phyloP scores from a whole-genome alignment of 2,888 invertebrate species.

The Cataglyphis livida region DNA sequence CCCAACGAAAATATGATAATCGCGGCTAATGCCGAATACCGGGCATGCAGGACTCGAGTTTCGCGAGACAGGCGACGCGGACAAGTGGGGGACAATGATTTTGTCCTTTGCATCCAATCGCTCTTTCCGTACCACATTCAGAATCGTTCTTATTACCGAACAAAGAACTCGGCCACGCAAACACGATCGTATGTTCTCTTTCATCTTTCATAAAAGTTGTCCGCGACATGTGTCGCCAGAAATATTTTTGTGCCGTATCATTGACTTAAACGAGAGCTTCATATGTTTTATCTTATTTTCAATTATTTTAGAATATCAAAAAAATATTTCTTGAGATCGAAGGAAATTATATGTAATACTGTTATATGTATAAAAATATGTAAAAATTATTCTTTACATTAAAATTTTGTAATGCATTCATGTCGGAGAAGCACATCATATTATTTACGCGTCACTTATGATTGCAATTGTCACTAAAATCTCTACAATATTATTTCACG shows the following conservation, averaged over 20 bases:
- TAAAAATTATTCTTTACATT: background rate
- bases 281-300: background rate
- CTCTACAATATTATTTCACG: background rate
- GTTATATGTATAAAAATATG: background rate
- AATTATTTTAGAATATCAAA: background rate
- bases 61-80: slow-evolving; percentile 50
- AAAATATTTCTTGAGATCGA: background rate
- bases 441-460: background rate
- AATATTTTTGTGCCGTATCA: slow-evolving; percentile 39
- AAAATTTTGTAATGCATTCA: background rate
- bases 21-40: slow-evolving; percentile 82
- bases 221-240: slow-evolving; percentile 1
- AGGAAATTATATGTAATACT: background rate
- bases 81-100: slow-evolving; percentile 57
- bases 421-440: background rate
- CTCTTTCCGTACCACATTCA: slow-evolving; percentile 47
- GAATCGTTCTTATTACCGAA: slow-evolving; percentile 49
- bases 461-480: background rate
- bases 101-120: slow-evolving; percentile 54
- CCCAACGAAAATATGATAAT: slow-evolving; percentile 84
- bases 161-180: slow-evolving; percentile 41
- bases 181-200: slow-evolving; percentile 34
- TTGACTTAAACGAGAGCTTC: slow-evolving; percentile 28
- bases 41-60: slow-evolving; percentile 69
- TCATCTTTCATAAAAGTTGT: slow-evolving; percentile 6